These are phyloP conservation scores for Caiman crocodilus DNA, from an alignment of 2,797 vertebrate genomes.

Conservation along the genomic window DNA sequence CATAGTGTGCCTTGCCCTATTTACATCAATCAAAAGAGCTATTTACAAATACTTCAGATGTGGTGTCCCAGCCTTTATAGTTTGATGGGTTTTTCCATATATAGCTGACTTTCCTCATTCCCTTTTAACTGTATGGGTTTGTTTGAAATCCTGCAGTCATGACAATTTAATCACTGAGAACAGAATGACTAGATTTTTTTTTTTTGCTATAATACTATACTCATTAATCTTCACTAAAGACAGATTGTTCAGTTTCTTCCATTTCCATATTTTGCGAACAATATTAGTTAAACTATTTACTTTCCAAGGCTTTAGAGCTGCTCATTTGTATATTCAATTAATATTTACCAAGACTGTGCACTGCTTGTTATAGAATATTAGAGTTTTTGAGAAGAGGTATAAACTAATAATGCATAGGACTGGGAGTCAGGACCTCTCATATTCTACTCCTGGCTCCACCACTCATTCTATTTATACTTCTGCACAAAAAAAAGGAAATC, in stretches of 20 bases:
- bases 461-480: background rate
- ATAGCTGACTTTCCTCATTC: constrained; percentile 4
- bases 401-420: background rate
- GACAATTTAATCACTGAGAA: constrained; percentile 23
- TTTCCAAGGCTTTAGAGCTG: constrained; percentile 8
- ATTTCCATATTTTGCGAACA: background rate
- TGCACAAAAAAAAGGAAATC: background rate
- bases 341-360: background rate
- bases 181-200: constrained; percentile 16
- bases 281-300: background rate
- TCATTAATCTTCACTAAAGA: constrained; percentile 23
- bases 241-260: background rate
- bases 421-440: constrained; percentile 13
- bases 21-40: constrained; percentile 27
- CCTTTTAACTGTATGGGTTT: constrained; percentile 26
- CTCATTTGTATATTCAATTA: background rate
- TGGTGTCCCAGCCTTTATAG: background rate
- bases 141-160: background rate
- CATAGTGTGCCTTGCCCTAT: background rate
- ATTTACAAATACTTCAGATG: constrained; percentile 16
- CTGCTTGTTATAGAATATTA: constrained; percentile 10
- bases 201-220: background rate
- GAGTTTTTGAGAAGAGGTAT: background rate
- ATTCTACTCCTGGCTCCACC: background rate
- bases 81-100: constrained; percentile 3